Evolutionary conservation across 2,888 invertebrate genomes (phyloP).

Genomic region (Gari tellinella): DNA sequence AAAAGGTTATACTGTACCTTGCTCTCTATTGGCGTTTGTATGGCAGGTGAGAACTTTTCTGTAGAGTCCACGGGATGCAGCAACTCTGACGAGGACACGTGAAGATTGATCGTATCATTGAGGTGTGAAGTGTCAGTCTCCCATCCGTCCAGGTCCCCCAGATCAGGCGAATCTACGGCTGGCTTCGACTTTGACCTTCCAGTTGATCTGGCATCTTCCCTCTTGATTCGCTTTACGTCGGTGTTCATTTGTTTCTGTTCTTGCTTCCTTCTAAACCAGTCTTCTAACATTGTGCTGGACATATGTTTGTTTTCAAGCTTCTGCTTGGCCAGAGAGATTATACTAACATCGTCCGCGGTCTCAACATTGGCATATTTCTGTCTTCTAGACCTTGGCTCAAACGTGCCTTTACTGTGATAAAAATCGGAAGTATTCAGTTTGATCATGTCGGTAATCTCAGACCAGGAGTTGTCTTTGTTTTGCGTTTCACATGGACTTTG

Average conservation of each 20-base stretch:
- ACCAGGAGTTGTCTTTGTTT: too few species aligned
- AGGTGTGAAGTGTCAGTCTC: conserved; percentile 14
- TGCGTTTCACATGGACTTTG: too few species aligned
- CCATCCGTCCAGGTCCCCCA: conserved; percentile 37
- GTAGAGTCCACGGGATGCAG: conserved; percentile 40
- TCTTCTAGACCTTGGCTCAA: too few species aligned
- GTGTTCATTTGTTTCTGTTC: not conserved
- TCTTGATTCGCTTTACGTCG: conserved; percentile 1
- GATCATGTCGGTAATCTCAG: too few species aligned
- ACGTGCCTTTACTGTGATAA: too few species aligned
- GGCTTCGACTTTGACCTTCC: not conserved
- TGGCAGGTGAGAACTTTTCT: conserved; percentile 2
- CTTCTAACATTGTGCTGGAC: conserved; percentile 27
- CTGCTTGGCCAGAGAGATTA: conserved; percentile 29
- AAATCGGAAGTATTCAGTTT: too few species aligned
- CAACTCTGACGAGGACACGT: conserved; percentile 27
- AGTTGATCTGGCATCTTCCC: not conserved
- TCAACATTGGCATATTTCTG: too few species aligned
- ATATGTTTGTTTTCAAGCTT: conserved; percentile 31
- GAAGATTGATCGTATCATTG: conserved; percentile 18
- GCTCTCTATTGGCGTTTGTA: too few species aligned
- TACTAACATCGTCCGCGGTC: not conserved
- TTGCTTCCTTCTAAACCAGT: conserved; percentile 7
- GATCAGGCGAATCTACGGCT: not conserved
- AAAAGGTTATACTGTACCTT: too few species aligned